These are phyloP conservation scores for Paradisaea rubra DNA, from an alignment of 2,113 vertebrate species.

Conservation along the genomic window DNA sequence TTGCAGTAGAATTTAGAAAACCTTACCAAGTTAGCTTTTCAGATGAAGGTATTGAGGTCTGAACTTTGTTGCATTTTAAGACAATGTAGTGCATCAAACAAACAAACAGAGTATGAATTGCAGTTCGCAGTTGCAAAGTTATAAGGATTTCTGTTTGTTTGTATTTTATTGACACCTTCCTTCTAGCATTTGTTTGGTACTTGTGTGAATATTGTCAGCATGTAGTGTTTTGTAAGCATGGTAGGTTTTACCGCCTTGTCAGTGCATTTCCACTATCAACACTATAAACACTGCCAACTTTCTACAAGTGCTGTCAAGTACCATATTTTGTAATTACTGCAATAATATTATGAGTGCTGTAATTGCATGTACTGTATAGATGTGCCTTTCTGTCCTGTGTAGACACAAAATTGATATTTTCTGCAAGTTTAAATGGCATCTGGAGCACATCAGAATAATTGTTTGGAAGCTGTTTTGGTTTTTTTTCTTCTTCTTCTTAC, in stretches of 20 bases:
- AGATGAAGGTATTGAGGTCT: neutral
- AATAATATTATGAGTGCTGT: conserved; percentile 42
- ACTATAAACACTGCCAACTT: conserved; percentile 50
- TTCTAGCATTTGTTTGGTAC: conserved; percentile 11
- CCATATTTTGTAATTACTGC: conserved; percentile 50
- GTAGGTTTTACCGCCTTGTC: neutral
- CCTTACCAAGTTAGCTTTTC: neutral
- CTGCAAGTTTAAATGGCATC: neutral
- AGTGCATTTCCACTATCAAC: neutral
- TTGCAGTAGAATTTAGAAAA: neutral
- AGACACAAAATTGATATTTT: neutral
- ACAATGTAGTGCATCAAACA: neutral
- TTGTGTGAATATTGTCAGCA: neutral
- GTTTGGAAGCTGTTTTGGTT: neutral
- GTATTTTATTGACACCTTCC: neutral
- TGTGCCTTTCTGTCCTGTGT: neutral
- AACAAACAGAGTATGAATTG: neutral
- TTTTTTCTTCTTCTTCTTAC: neutral
- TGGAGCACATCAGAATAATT: neutral
- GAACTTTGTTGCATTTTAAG: neutral
- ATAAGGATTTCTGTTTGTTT: neutral
- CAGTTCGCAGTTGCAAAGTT: neutral
- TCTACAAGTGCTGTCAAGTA: conserved; percentile 51
- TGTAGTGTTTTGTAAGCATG: conserved; percentile 38
- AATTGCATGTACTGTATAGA: neutral